Evolutionary conservation across 2,888 invertebrate species (phyloP).

Genomic region (Cyclophora punctaria): DNA sequence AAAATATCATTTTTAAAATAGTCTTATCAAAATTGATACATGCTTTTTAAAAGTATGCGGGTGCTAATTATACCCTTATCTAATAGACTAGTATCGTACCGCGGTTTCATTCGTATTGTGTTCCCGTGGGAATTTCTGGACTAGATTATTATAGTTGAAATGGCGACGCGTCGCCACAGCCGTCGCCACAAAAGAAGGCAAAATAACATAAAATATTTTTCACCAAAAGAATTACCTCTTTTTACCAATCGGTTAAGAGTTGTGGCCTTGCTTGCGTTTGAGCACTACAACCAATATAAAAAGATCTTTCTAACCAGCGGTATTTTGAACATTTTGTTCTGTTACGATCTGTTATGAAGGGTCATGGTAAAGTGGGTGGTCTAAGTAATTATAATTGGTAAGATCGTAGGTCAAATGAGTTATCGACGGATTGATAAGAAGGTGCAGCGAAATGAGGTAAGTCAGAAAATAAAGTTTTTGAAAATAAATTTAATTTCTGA

Average conservation of each 20-base stretch:
- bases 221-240: too few relatives aligned
- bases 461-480: slow-evolving; percentile 1
- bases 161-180: too few relatives aligned
- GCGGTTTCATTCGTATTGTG: too few relatives aligned
- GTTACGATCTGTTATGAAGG: slow-evolving; percentile 4
- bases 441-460: slow-evolving; percentile 4
- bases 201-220: too few relatives aligned
- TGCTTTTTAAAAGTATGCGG: too few relatives aligned
- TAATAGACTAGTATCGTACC: too few relatives aligned
- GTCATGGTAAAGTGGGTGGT: slow-evolving; percentile 27
- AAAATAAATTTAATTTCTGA: neutral
- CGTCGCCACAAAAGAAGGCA: too few relatives aligned
- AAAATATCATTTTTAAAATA: too few relatives aligned
- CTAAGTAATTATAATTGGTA: slow-evolving; percentile 41
- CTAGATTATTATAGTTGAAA: too few relatives aligned
- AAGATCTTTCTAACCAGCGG: neutral
- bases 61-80: too few relatives aligned
- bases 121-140: too few relatives aligned
- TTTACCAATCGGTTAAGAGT: neutral
- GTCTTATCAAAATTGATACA: too few relatives aligned
- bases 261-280: neutral
- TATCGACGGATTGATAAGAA: slow-evolving; percentile 38
- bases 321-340: neutral
- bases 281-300: neutral
- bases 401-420: slow-evolving; percentile 44